Conservation (phyloP, 2,113 vertebrate species). For the Mormyrus iriodes region DNA sequence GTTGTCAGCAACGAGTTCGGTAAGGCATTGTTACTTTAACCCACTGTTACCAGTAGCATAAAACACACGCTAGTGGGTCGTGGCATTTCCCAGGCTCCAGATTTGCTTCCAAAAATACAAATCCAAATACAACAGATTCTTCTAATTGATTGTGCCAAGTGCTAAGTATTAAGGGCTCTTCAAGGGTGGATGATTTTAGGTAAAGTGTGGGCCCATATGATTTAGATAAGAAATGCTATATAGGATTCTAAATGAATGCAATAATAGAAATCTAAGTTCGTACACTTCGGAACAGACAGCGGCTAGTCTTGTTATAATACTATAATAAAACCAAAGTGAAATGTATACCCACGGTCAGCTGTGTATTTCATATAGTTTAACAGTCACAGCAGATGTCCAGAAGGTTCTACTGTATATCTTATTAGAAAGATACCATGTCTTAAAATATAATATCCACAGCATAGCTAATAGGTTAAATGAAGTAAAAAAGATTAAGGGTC, state of each 20-base stretch:
- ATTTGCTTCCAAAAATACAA: neutral
- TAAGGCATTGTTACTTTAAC: slow-evolving; percentile 5
- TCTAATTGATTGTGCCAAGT: neutral
- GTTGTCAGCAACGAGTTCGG: neutral
- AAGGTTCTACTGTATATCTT: neutral
- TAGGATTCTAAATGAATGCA: neutral
- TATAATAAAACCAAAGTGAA: neutral
- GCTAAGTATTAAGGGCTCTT: neutral
- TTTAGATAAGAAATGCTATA: neutral
- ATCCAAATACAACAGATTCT: neutral
- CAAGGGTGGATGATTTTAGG: neutral
- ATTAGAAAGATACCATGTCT: neutral
- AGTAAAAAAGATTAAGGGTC: neutral
- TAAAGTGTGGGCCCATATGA: neutral
- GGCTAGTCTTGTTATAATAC: neutral
- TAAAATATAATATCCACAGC: neutral
- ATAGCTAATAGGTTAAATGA: neutral
- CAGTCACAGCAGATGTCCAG: neutral
- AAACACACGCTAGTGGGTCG: neutral
- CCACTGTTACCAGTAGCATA: neutral
- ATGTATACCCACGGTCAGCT: neutral
- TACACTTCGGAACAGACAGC: neutral
- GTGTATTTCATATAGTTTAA: neutral
- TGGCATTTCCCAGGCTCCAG: neutral
- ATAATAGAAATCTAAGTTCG: neutral